Percentiles rank a stretch among this genome's conserved stretches.
These are phyloP conservation scores for Sesamia nonagrioides DNA, from an alignment of 1,140 invertebrate genomes.

Conservation along the genomic window DNA sequence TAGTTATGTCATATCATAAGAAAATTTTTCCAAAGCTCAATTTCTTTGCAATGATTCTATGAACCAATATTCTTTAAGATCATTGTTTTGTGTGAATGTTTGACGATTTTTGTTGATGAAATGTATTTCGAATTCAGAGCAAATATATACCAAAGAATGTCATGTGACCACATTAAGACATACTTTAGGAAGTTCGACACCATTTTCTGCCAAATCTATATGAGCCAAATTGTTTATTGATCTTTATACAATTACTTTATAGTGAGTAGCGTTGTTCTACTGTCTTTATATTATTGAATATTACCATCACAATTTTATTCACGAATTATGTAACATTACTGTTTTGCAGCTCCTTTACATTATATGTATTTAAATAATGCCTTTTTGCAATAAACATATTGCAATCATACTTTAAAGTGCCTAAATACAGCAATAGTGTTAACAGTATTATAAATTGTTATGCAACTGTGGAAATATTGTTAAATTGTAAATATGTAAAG, in stretches of 20 bases:
- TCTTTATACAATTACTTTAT: conserved; percentile 12
- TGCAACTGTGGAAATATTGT: conserved; percentile 10
- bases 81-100: conserved; percentile 69
- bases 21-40: conserved; percentile 81
- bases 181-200: conserved; percentile 43
- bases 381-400: conserved; percentile 27
- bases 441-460: conserved; percentile 47
- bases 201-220: conserved; percentile 44
- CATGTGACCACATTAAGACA: conserved; percentile 14
- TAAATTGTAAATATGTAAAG: conserved; percentile 42
- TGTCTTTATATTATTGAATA: conserved; percentile 1
- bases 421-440: conserved; percentile 45
- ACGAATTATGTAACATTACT: not conserved
- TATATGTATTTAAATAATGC: conserved; percentile 11
- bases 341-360: conserved; percentile 30
- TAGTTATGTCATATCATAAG: conserved; percentile 77
- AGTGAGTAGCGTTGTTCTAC: conserved; percentile 28
- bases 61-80: conserved; percentile 83
- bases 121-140: conserved; percentile 33
- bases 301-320: conserved; percentile 27
- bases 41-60: conserved; percentile 69
- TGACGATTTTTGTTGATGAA: conserved; percentile 60
- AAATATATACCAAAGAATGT: conserved; percentile 63
- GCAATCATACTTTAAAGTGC: conserved; percentile 45
- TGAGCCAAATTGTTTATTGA: conserved; percentile 54